Evolutionary conservation across 2,888 invertebrate genomes (phyloP), one percentile per base, ranked within the genome.

Genomic region (Polydrusus pterygomalis): DNA sequence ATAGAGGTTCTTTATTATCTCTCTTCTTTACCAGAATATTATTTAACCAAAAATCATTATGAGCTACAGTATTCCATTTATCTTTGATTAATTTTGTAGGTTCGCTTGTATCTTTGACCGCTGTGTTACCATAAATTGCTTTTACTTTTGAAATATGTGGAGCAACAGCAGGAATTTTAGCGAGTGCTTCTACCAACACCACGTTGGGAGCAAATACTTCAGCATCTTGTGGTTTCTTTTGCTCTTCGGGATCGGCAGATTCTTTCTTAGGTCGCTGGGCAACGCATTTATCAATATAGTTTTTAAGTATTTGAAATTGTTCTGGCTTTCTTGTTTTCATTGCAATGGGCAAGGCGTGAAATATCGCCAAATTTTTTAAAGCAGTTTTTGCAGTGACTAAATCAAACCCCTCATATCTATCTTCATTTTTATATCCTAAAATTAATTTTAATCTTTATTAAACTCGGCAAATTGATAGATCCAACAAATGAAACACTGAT

Each of bases 11-110:
- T 70, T 78, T 77, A 7, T 78, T 80, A 43, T 79, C 74, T n/a
- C 60, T 77, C 56, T 87, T 87, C 79, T 88, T 88, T 15, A 91
- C 83, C 87, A 91, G 88, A 9, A 90, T 85, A 78, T 91, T 91
- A 81, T 91, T 91, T 15, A 89, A 88, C 91, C 91, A 91, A 60
- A 89, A 86, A 82, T 91, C 91, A 3, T 86, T 85, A 77, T 91
- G 91, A 1, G 87, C 85, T 11, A 91, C 85, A 0, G 90, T 89
- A 0, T 87, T 87, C 85, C 89, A 91, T 0, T 88, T 88, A 54
- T 89, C 89, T 43, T 65, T 64, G 0, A 62, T 47, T 5, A 25
- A 0, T 2, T 56, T 60, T 13, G 9, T n/a, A 30, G 11, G 17
- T 9, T 20, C 38, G 10, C n/a, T 10, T 17, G 47, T 18, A n/a